Evolutionary conservation across 2,113 vertebrate genomes (phyloP).

Genomic region (Azemiops feae): DNA sequence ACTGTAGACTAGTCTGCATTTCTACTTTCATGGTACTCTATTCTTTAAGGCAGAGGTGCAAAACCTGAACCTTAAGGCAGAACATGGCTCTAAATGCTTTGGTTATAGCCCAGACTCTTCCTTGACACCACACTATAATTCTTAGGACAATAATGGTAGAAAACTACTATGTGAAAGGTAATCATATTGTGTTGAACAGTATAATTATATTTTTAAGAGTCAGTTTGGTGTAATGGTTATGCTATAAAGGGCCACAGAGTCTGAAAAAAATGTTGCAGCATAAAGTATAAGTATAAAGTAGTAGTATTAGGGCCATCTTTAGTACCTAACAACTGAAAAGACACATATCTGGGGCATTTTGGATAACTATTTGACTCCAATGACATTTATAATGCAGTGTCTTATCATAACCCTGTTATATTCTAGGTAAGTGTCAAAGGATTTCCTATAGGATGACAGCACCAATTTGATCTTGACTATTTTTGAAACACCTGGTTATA

Average conservation of each 20-base stretch:
- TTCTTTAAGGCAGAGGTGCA: not conserved
- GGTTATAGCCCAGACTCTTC: not conserved
- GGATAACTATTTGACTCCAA: not conserved
- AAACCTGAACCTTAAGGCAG: not conserved
- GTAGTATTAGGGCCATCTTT: not conserved
- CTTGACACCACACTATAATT: not conserved
- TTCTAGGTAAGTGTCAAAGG: not conserved
- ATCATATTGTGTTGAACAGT: not conserved
- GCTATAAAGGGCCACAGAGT: not conserved
- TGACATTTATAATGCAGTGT: not conserved
- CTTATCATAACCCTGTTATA: not conserved
- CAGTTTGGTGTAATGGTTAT: not conserved
- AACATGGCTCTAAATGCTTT: not conserved
- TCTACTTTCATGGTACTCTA: not conserved
- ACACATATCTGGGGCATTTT: not conserved
- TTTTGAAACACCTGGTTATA: not conserved
- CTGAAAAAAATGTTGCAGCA: not conserved
- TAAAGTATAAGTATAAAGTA: not conserved
- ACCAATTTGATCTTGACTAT: not conserved
- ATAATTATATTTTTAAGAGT: not conserved
- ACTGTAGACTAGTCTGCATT: not conserved
- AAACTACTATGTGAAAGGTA: not conserved
- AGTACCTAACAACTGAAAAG: not conserved
- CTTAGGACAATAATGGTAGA: not conserved
- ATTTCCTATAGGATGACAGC: not conserved